Conservation (phyloP, 2,113 vertebrate genomes). For the Boleophthalmus pectinirostris region DNA sequence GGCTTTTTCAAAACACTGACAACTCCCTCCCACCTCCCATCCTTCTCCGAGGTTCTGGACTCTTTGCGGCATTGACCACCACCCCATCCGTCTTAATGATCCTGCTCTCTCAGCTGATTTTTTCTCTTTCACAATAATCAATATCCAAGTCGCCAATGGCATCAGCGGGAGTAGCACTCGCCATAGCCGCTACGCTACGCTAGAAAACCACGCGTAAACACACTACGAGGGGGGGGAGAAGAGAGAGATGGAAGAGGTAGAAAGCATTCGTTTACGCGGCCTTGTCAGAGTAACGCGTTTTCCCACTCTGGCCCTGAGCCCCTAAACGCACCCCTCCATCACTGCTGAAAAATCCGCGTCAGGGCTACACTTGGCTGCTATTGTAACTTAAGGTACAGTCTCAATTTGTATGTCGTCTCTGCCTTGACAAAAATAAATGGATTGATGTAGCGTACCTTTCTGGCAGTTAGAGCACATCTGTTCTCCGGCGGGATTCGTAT, state of each 20-base stretch:
- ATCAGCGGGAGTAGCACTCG: slow-evolving; percentile 27
- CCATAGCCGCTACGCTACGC: slow-evolving; percentile 30
- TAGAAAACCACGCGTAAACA: slow-evolving; percentile 63
- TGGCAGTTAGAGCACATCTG: slow-evolving; percentile 68
- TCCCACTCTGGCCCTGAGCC: slow-evolving; percentile 83
- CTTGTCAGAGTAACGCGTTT: slow-evolving; percentile 83
- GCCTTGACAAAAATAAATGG: slow-evolving; percentile 76
- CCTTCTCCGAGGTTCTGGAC: slow-evolving; percentile 34
- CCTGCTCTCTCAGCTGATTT: slow-evolving; percentile 74
- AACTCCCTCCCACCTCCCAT: slow-evolving; percentile 13
- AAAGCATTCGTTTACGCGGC: slow-evolving; percentile 73
- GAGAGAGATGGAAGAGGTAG: not conserved
- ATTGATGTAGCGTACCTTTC: slow-evolving; percentile 66
- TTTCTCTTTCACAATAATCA: slow-evolving; percentile 78
- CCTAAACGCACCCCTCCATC: slow-evolving; percentile 82
- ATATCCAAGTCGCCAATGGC: slow-evolving; percentile 77
- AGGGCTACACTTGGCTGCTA: slow-evolving; percentile 78
- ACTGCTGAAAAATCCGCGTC: slow-evolving; percentile 77
- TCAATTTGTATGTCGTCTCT: slow-evolving; percentile 84
- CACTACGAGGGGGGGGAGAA: slow-evolving; percentile 4
- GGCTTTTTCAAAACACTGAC: not conserved
- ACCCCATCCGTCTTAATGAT: slow-evolving; percentile 79
- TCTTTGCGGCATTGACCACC: slow-evolving; percentile 67
- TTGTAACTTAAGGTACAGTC: slow-evolving; percentile 78
- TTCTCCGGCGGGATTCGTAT: slow-evolving; percentile 59